Evolutionary conservation across 2,113 vertebrate genomes (phyloP), one percentile per base, ranked within the genome.

Genomic region (Chlorocebus sabaeus): DNA sequence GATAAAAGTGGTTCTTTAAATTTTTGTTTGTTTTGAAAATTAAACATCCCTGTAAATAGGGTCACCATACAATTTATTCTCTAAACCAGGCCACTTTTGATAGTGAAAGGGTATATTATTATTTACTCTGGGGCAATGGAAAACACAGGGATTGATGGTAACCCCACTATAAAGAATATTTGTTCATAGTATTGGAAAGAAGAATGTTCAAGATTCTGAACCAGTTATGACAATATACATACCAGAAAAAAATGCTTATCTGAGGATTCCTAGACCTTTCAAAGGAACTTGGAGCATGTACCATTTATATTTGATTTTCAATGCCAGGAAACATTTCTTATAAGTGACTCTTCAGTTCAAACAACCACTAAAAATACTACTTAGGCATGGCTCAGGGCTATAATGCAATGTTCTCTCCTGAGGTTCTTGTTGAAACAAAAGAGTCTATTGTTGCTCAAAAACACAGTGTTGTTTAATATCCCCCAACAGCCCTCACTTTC

Each of bases 401-500:
- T 27, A 90, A 35, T 20, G 38, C 17, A 89, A 68, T 89, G 75
- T 90, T 18, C 18, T 92, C 16, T 89, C 80, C n/a, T 23, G 38
- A 95, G 80, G 8, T 93, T 94, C 35, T 50, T 92, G 30, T 85
- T 90, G 48, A 96, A 92, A 93, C 2, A 43, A 83, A 97, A 96
- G n/a, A 97, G 59, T 14, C 32, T 40, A 45, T 93, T 96, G 2
- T 25, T 50, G 43, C 95, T 96, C 89, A 64, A n/a, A 90, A 97
- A 98, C 89, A 92, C 57, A 81, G 45, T 97, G 9, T 76, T 97
- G 23, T 32, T 98, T 97, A 97, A 94, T 92, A 88, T 70, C 45
- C 68, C 70, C 89, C 52, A 92, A 81, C 5, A 90, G 48, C 57
- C 55, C 50, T 97, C 87, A 57, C 18, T 93, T 93, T 89, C 45